Evolutionary conservation across 1,140 invertebrate species (phyloP), one percentile per base, ranked within the genome.

Genomic region (Tetramorium simillimum): DNA sequence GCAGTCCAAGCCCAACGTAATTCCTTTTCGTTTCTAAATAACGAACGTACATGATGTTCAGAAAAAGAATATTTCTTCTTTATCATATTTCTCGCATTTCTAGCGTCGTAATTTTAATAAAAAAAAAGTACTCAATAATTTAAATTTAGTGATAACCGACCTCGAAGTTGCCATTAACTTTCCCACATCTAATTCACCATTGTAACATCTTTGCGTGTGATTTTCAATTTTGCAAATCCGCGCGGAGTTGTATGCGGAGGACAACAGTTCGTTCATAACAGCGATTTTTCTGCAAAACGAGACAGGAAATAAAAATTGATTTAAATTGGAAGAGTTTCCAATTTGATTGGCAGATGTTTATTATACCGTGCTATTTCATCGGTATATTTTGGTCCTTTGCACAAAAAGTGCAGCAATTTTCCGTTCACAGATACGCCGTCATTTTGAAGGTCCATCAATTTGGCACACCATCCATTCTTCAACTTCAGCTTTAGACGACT

Each of bases 1-100:
- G 86, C 63, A 7, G 76, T 85, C 96, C 96, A 96, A 7, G 92
- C 93, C 93, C 92, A 93, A 67, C 88, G 89, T 28, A 94, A 88
- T 81, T 91, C 91, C 3, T 49, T 89, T 16, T 93, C 92, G 65
- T 94, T 91, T 82, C 90, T 92, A 78, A 77, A 86, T 33, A 82
- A 86, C 3, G 46, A 78, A 63, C 37, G 37, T 49, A 49, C 12
- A n/a, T 46, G 1, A 33, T 33, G 28, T 63, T 60, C 0, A 28
- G 18, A 12, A 76, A 16, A 21, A 24, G 10, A 46, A 46, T 24
- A 69, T 60, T 62, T 33, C 24, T 62, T 28, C 4, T 33, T 14
- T 28, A 3, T 58, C 10, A 9, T 24, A 56, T 56, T 56, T 18
- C 7, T 56, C 10, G n/a, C 56, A 58, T 21, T 12, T 60, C 12